Base-by-base conservation (phyloP, 2,888 invertebrate genomes). In the Oxyteleia sp. region DNA sequence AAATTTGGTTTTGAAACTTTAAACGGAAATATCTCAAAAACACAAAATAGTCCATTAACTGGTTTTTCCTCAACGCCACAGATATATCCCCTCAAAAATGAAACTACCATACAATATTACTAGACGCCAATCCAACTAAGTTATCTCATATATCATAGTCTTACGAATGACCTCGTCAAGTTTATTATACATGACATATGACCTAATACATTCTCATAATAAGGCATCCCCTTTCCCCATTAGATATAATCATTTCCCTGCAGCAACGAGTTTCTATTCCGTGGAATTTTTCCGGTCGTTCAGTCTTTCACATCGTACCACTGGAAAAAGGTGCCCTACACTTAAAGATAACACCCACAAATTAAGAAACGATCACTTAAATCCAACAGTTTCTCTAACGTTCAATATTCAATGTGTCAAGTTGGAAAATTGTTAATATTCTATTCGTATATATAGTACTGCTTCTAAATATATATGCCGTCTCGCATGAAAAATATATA, bases 401-500 rank as follows among this genome's bases (percentile, higher is more conserved):
- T 4, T 23, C 23, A 5, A 23, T 5, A 23, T 5, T 2, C 3
- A 23, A 23, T 23, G 5, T 23, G 2, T 23, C 23, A 23, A 23
- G 23, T 23, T 5, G 3, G 5, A 23, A 23, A 23, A 23, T 23
- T 23, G 3, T 23, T 2, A 23, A 23, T 4, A 2, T 23, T 2
- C 23, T 23, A 5, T 23, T 23, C 3, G 23, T 32, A 32, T 32
- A 32, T 32, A 32, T 32, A 32, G 18, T 18, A 45, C 18, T 45
- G n/a, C 49, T 20, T 1, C 20, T 16, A 43, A 53, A 45, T 41
- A 61, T 29, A 53, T 18, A 43, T 38, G 18, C 16, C 3, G 5
- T 45, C 32, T 35, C 29, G 61, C 26, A 53, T 61, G 68, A 49
- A 57, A 59, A 68, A 41, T 59, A 35, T 51, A 68, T 68, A 68